Evolutionary conservation across 1,140 invertebrate genomes (phyloP).

Genomic region (Hyles vespertilio): DNA sequence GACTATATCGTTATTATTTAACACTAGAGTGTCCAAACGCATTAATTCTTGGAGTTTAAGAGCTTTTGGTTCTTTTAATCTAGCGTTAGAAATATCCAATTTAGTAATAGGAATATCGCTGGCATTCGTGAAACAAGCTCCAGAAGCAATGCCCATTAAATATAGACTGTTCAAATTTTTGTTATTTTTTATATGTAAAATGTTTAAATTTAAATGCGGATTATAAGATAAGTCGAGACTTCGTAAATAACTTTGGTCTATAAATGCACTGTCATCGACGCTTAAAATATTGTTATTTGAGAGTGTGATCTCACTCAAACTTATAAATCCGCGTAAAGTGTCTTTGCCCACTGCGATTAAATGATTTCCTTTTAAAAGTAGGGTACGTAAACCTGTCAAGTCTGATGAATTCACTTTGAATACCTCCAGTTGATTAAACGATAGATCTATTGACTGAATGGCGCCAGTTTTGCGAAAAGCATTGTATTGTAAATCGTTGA

Average conservation of each 20-base stretch:
- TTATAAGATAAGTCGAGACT: constrained; percentile 39
- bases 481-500: constrained; percentile 38
- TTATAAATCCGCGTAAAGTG: constrained; percentile 25
- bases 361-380: constrained; percentile 44
- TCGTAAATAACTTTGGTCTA: constrained; percentile 17
- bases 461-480: constrained; percentile 34
- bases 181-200: constrained; percentile 13
- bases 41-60: constrained; percentile 27
- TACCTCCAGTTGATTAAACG: constrained; percentile 34
- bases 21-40: constrained; percentile 20
- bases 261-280: constrained; percentile 23
- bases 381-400: constrained; percentile 26
- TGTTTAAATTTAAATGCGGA: constrained; percentile 14
- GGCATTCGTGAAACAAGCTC: constrained; percentile 23
- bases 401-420: constrained; percentile 38
- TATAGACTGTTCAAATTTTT: constrained; percentile 28
- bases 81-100: constrained; percentile 30
- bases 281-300: constrained; percentile 35
- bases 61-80: constrained; percentile 23
- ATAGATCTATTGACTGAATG: constrained; percentile 43
- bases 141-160: constrained; percentile 29
- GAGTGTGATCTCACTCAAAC: constrained; percentile 31
- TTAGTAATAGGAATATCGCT: constrained; percentile 18
- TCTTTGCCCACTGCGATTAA: constrained; percentile 22
- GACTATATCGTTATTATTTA: constrained; percentile 32